phyloP scores from a whole-genome alignment of 1,140 invertebrate genomes.

The Drosophila cardini region DNA sequence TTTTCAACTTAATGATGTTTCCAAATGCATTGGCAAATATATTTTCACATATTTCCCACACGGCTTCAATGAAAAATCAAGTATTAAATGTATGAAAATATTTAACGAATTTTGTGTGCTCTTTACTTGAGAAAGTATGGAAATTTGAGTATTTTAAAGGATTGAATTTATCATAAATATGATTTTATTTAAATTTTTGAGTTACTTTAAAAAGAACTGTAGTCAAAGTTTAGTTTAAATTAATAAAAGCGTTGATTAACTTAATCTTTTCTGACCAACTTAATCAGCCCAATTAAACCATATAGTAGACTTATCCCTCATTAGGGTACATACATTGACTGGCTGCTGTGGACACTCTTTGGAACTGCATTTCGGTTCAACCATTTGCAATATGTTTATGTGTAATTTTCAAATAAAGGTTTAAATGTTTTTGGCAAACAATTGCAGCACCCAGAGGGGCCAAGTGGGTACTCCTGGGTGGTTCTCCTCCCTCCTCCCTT shows the following conservation, averaged over 20 bases:
- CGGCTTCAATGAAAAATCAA: conserved; percentile 38
- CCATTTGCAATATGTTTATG: conserved; percentile 73
- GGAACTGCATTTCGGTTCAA: neutral
- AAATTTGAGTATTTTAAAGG: too few species aligned
- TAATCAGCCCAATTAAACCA: neutral
- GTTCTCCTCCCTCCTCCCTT: neutral
- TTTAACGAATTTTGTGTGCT: neutral
- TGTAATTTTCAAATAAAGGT: conserved; percentile 81
- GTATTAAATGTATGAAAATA: neutral
- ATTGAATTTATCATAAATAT: too few species aligned
- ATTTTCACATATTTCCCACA: conserved; percentile 58
- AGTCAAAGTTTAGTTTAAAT: too few species aligned
- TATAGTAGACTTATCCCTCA: neutral
- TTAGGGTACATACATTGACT: conserved; percentile 34
- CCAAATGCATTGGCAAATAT: conserved; percentile 80
- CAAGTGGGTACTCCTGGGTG: neutral
- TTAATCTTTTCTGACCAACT: too few species aligned
- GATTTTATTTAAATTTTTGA: too few species aligned
- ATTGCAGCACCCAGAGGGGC: conserved; percentile 46
- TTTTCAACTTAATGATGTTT: conserved; percentile 80
- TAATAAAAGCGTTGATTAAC: too few species aligned
- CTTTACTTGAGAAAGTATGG: neutral
- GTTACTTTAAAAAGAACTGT: too few species aligned
- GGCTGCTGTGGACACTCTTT: conserved; percentile 37
- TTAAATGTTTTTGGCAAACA: conserved; percentile 82